Conservation (phyloP, 2,888 invertebrate genomes). For the Acanthosepion lycidas region DNA sequence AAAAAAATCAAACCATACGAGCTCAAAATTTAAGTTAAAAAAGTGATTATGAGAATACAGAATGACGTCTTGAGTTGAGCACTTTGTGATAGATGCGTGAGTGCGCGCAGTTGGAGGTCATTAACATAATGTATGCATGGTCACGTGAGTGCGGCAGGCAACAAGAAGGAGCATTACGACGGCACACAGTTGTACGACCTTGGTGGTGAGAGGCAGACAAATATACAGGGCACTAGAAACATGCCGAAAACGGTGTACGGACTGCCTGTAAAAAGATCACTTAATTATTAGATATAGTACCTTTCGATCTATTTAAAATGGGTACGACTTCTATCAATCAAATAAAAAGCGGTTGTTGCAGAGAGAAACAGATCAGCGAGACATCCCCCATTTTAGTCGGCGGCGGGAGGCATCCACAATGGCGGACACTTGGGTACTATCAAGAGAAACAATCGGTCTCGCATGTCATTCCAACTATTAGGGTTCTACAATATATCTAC, state of each 20-base stretch:
- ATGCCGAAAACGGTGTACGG: no score
- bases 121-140: slow-evolving; percentile 44
- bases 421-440: slow-evolving; percentile 38
- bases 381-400: slow-evolving; percentile 33
- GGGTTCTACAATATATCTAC: slow-evolving; percentile 38
- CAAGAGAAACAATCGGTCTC: slow-evolving; percentile 36
- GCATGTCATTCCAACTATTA: slow-evolving; percentile 16
- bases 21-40: background rate
- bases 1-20: no score
- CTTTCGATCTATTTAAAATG: background rate
- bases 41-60: background rate
- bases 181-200: slow-evolving; percentile 45
- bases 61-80: background rate
- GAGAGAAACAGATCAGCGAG: background rate
- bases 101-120: background rate
- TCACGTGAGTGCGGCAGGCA: slow-evolving; percentile 36
- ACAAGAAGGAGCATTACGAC: slow-evolving; percentile 35
- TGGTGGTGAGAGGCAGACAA: slow-evolving; percentile 46
- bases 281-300: background rate
- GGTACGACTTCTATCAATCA: slow-evolving; percentile 10
- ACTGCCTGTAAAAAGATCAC: background rate
- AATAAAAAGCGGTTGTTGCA: slow-evolving; percentile 10
- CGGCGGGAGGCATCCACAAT: slow-evolving; percentile 40
- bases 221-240: slow-evolving; percentile 34
- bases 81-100: background rate